Percentiles rank a stretch among this genome's conserved stretches.
Conservation (phyloP, 35 echinoderm and acorn worm genomes). For the Apostichopus californicus region DNA sequence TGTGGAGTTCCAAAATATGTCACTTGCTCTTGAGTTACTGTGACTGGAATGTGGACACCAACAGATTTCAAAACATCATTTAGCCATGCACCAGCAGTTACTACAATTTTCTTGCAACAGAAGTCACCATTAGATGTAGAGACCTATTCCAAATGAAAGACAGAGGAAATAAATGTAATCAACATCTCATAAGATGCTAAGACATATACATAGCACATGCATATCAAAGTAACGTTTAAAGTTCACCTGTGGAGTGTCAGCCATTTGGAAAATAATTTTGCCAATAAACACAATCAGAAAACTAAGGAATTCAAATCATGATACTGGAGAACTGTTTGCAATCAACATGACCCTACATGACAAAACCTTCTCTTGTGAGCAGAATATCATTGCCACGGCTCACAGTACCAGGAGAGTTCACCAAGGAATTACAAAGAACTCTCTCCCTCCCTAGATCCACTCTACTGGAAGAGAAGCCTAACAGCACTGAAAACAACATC, state of each 20-base stretch:
- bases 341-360: too few relatives aligned
- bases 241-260: too few relatives aligned
- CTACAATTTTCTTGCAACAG: constrained; percentile 70
- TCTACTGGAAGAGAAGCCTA: too few relatives aligned
- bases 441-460: too few relatives aligned
- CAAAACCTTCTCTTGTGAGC: too few relatives aligned
- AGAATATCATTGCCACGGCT: too few relatives aligned
- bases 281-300: not conserved
- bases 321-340: too few relatives aligned
- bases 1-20: constrained; percentile 80
- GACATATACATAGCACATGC: not conserved
- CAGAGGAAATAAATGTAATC: not conserved
- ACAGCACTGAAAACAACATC: too few relatives aligned
- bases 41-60: constrained; percentile 81
- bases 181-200: not conserved
- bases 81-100: constrained; percentile 83
- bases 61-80: constrained; percentile 77
- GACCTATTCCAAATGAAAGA: constrained; percentile 45
- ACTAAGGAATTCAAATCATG: not conserved
- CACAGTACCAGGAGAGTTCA: too few relatives aligned
- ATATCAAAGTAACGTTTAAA: too few relatives aligned
- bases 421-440: too few relatives aligned
- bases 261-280: too few relatives aligned
- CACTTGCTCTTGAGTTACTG: constrained; percentile 92
- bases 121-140: constrained; percentile 71